Evolutionary conservation across 2,113 vertebrate genomes (phyloP).

Genomic region (Misgurnus anguillicaudatus): DNA sequence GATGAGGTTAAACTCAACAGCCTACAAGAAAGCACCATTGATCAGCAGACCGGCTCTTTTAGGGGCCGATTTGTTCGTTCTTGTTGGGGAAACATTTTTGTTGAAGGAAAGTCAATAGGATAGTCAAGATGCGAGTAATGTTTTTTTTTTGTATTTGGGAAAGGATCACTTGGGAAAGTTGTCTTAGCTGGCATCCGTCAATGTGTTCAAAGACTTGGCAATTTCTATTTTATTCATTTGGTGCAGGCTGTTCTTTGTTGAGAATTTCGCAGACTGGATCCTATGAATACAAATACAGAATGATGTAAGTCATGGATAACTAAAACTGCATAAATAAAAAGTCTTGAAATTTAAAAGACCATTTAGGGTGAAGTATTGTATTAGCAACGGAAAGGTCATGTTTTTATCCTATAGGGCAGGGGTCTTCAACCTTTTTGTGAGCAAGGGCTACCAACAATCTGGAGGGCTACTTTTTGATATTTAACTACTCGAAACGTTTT

Average conservation of each 20-base stretch:
- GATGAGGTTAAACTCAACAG: constrained; percentile 63
- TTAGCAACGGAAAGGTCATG: too few relatives aligned
- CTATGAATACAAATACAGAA: neutral
- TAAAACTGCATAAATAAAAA: too few relatives aligned
- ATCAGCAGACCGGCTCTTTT: constrained; percentile 1
- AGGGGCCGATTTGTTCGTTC: neutral
- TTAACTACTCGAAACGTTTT: too few relatives aligned
- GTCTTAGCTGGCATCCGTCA: neutral
- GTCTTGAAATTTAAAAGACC: too few relatives aligned
- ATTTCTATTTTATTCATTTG: constrained; percentile 5
- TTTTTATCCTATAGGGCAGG: too few relatives aligned
- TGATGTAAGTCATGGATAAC: neutral
- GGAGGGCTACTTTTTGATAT: too few relatives aligned
- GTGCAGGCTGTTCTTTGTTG: neutral
- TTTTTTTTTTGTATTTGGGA: neutral
- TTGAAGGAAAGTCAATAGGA: constrained; percentile 12
- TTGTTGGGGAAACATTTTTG: constrained; percentile 8
- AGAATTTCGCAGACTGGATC: neutral
- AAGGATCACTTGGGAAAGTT: constrained; percentile 16
- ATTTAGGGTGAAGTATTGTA: too few relatives aligned
- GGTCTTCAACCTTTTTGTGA: too few relatives aligned
- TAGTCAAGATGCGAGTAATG: constrained; percentile 15
- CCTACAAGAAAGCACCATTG: constrained; percentile 31
- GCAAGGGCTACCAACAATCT: too few relatives aligned
- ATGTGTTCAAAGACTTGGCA: neutral